These are phyloP conservation scores for Vesta saturnalis DNA, from an alignment of 2,888 invertebrate genomes.

Conservation along the genomic window DNA sequence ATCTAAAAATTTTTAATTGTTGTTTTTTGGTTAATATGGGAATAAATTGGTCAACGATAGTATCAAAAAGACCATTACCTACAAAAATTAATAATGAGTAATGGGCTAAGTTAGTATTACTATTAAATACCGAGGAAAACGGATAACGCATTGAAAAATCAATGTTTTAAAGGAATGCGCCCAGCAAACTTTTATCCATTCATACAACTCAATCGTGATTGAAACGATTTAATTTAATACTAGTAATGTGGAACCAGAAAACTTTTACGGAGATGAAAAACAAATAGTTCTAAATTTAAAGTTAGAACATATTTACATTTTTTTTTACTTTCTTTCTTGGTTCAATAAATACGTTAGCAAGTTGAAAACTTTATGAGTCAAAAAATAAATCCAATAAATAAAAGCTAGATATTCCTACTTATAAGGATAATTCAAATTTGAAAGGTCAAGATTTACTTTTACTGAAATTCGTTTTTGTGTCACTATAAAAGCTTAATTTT, in stretches of 20 bases:
- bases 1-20: too few relatives aligned
- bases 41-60: too few relatives aligned
- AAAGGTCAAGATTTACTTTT: constrained; percentile 9
- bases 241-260: constrained; percentile 6
- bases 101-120: too few relatives aligned
- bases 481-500: constrained; percentile 28
- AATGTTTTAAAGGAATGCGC: too few relatives aligned
- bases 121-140: too few relatives aligned
- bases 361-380: neutral
- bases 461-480: constrained; percentile 6
- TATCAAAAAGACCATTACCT: too few relatives aligned
- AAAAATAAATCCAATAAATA: constrained; percentile 7
- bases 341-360: constrained; percentile 8
- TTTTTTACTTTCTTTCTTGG: neutral
- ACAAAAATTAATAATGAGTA: too few relatives aligned
- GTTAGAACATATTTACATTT: constrained; percentile 8
- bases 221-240: constrained; percentile 5
- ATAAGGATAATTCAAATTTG: constrained; percentile 1
- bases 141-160: too few relatives aligned
- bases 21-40: too few relatives aligned
- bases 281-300: constrained; percentile 19
- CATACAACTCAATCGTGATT: constrained; percentile 2
- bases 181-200: too few relatives aligned
- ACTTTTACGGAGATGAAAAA: constrained; percentile 19
- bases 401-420: neutral